Percentiles rank a stretch among this genome's conserved stretches.
phyloP scores from a whole-genome alignment of 2,797 vertebrate species.

The Gambelia wislizenii region DNA sequence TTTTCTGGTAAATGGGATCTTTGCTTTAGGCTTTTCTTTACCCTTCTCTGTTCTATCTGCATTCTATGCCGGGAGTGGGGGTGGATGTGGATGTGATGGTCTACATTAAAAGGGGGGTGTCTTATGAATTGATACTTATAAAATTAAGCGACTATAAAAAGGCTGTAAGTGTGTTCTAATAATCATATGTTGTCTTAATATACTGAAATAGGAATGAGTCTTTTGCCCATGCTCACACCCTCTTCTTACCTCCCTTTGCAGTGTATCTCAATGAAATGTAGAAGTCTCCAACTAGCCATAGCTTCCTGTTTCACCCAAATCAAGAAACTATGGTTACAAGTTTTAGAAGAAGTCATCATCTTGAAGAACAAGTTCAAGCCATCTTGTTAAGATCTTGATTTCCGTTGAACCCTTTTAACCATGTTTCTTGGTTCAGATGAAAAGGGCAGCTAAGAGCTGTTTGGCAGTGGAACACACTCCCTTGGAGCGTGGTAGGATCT shows the following conservation, averaged over 20 bases:
- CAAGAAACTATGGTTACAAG: background rate
- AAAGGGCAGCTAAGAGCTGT: background rate
- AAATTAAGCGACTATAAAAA: background rate
- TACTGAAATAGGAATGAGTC: background rate
- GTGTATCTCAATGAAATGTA: background rate
- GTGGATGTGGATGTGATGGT: too few relatives aligned
- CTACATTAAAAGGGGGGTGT: background rate
- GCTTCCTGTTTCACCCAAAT: background rate
- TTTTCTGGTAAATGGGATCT: background rate
- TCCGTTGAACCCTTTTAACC: background rate
- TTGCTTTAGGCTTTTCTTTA: background rate
- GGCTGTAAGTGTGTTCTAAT: background rate
- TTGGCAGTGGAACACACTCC: too few relatives aligned
- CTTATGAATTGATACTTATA: background rate
- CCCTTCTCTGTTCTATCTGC: background rate
- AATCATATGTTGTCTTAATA: background rate
- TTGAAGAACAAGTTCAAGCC: background rate
- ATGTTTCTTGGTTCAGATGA: background rate
- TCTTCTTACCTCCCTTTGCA: background rate
- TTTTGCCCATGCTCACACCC: background rate
- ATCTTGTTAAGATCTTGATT: background rate
- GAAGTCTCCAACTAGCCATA: background rate
- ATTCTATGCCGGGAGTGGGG: background rate
- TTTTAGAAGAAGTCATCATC: background rate
- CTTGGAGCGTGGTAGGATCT: too few relatives aligned